phyloP scores from a whole-genome alignment of 2,888 invertebrate genomes.

The Drosophila percnosoma region DNA sequence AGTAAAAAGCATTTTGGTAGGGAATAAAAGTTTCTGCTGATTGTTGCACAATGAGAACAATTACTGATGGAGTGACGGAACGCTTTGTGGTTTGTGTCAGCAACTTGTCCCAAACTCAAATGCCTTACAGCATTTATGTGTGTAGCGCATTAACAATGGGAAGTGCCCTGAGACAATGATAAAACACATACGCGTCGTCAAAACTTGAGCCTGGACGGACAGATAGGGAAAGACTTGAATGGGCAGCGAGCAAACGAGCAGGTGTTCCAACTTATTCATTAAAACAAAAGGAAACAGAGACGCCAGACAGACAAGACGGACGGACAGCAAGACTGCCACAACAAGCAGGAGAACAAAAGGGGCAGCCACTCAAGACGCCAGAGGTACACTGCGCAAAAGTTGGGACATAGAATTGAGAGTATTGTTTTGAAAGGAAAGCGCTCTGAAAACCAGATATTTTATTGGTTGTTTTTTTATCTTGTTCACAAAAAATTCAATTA shows the following conservation, averaged over 20 bases:
- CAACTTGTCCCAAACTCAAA: conserved; percentile 37
- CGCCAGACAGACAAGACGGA: conserved; percentile 30
- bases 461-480: not conserved
- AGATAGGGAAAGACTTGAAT: conserved; percentile 44
- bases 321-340: conserved; percentile 15
- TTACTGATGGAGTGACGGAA: conserved; percentile 34
- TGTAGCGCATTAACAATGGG: conserved; percentile 60
- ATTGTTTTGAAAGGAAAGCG: not conserved
- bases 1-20: not conserved
- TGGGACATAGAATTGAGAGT: too few species aligned
- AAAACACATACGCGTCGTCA: conserved; percentile 62
- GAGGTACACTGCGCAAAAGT: not conserved
- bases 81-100: conserved; percentile 15
- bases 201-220: conserved; percentile 59
- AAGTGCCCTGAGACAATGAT: conserved; percentile 48
- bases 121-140: conserved; percentile 13
- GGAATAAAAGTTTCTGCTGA: not conserved
- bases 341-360: not conserved
- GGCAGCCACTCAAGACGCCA: conserved; percentile 27
- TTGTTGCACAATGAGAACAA: conserved; percentile 9
- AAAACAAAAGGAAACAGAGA: conserved; percentile 71
- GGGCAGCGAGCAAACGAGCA: conserved; percentile 60
- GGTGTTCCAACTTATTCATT: conserved; percentile 78
- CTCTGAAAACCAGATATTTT: not conserved
- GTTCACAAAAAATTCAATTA: not conserved